Base-by-base conservation (phyloP, 2,888 invertebrate species). In the Scelioninae gen. 2 region DNA sequence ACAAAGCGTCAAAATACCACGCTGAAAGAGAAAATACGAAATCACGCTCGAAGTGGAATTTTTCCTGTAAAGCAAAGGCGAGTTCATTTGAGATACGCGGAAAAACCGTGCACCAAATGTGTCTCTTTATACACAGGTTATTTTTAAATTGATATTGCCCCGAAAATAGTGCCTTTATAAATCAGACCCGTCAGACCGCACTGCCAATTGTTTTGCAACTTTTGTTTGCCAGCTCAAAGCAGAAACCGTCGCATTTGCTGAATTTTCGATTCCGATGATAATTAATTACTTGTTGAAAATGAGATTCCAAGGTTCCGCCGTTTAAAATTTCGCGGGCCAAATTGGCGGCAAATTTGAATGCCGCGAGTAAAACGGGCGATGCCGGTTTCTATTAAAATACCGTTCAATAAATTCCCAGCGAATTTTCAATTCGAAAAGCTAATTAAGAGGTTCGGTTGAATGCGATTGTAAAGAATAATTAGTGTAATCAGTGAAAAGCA, bases 141-240 rank as follows among this genome's bases (percentile, higher is more conserved):
- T 65, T 65, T 65, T 55, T 65, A 65, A 39, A 55, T 35, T 37
- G 65, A 65, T 52, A 46, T 65, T 31, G 65, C 19, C 48, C 16
- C 55, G 15, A 55, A 65, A 65, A 65, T 65, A 65, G 37, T 31
- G 46, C 28, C 35, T 65, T 55, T 39, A 37, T 65, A 65, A 65
- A 65, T 55, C 46, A 45, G 28, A 31, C 25, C 15, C 46, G 28
- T 37, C 48, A 28, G 39, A 37, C 48, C 18, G n/a, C 39, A 6
- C 48, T 25, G 48, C 39, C 46, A 46, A 65, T 65, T 55, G 46
- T 55, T 65, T 55, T 46, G 55, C 46, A 46, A 65, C 39, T 31
- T 65, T 25, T 37, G 45, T n/a, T 41, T 9, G 18, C 31, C 22
- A 18, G 33, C n/a, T 52, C 52, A 46, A 58, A 58, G 4, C 31